phyloP scores from a whole-genome alignment of 2,113 vertebrate genomes.

The Toxotes jaculatrix region DNA sequence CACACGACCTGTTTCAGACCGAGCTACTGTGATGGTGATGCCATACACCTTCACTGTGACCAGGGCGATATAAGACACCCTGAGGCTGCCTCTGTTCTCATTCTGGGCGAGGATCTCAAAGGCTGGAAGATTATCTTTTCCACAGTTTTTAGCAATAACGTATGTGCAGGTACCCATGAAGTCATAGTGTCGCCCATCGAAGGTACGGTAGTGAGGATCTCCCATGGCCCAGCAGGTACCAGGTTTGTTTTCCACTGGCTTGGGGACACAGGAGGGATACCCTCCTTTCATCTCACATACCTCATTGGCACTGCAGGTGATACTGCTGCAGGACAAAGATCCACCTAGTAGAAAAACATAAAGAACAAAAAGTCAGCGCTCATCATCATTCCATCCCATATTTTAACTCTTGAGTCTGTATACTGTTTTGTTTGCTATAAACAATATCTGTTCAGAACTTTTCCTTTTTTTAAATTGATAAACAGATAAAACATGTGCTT shows the following conservation, averaged over 20 bases:
- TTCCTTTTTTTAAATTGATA: not conserved
- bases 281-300: slow-evolving; percentile 63
- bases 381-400: not conserved
- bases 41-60: slow-evolving; percentile 83
- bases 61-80: slow-evolving; percentile 81
- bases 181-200: slow-evolving; percentile 76
- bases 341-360: slow-evolving; percentile 1
- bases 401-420: not conserved
- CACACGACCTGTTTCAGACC: slow-evolving; percentile 79
- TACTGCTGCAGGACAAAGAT: slow-evolving; percentile 47
- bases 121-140: slow-evolving; percentile 53
- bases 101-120: slow-evolving; percentile 80
- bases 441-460: not conserved
- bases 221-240: slow-evolving; percentile 80
- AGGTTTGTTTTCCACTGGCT: slow-evolving; percentile 3
- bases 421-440: not conserved
- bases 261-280: slow-evolving; percentile 67
- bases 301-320: slow-evolving; percentile 64
- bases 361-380: not conserved
- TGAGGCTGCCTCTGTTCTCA: slow-evolving; percentile 80
- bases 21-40: slow-evolving; percentile 70
- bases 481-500: not conserved
- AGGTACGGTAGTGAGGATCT: slow-evolving; percentile 82
- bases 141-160: slow-evolving; percentile 76
- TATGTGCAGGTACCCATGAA: slow-evolving; percentile 85